Evolutionary conservation across 2,797 vertebrate species (phyloP).

Genomic region (Cynopterus sphinx): DNA sequence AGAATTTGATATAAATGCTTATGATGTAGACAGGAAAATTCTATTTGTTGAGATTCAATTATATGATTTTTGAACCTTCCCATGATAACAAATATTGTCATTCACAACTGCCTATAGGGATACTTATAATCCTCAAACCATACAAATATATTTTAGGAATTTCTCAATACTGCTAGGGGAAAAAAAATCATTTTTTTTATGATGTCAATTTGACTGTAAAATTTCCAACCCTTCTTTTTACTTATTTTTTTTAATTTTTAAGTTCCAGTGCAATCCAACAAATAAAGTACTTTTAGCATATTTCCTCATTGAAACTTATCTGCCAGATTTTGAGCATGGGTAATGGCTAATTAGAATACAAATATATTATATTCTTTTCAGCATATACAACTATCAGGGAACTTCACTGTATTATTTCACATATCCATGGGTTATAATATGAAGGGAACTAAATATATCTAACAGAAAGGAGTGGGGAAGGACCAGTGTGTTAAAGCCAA

Average conservation of each 20-base stretch:
- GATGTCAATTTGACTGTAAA: slow-evolving; percentile 56
- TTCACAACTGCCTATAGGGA: neutral
- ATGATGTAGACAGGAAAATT: slow-evolving; percentile 50
- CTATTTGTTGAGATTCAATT: slow-evolving; percentile 55
- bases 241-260: slow-evolving; percentile 42
- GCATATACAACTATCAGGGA: slow-evolving; percentile 19
- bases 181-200: slow-evolving; percentile 73
- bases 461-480: slow-evolving; percentile 52
- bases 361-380: slow-evolving; percentile 58
- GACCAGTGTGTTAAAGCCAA: slow-evolving; percentile 69
- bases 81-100: slow-evolving; percentile 15
- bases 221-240: slow-evolving; percentile 36
- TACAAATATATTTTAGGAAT: slow-evolving; percentile 65
- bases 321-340: slow-evolving; percentile 51
- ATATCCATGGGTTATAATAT: slow-evolving; percentile 33
- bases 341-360: slow-evolving; percentile 53
- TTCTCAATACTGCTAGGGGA: slow-evolving; percentile 66
- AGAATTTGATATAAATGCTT: slow-evolving; percentile 64
- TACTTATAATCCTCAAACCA: neutral
- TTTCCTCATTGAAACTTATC: slow-evolving; percentile 66
- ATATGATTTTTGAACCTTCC: slow-evolving; percentile 53
- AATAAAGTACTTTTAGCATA: slow-evolving; percentile 32
- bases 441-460: slow-evolving; percentile 37
- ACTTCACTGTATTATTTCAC: slow-evolving; percentile 33
- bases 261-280: neutral